Evolutionary conservation across 2,797 vertebrate species (phyloP), one percentile per base, ranked within the genome.

Genomic region (Typhlichthys subterraneus): DNA sequence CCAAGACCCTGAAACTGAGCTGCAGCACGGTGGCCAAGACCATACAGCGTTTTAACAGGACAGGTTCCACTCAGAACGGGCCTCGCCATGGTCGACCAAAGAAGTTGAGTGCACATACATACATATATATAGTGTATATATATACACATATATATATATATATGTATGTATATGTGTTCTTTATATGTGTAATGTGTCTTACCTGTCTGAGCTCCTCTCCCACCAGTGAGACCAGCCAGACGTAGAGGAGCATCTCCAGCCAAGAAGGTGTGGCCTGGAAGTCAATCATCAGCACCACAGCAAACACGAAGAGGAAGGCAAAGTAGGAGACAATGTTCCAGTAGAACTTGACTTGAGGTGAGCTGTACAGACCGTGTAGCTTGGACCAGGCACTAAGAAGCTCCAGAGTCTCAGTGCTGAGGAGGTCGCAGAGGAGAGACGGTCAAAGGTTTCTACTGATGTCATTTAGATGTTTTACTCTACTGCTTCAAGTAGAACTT

Each of bases 141-240:
- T 2, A 4, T 1, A 10, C 1, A 12, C 1, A 17, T 53, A 29
- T n/a, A 14, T 49, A 33, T 17, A 48, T 59, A 8, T 8, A 45
- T 56, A n/a, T 56, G 49, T 15, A 1, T 46, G 7, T 3, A 33
- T 48, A 33, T 23, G 45, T 52, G 2, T 50, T n/a, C n/a, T n/a
- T n/a, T n/a, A 50, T 51, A 1, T 23, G 17, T 48, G 13, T 9
- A 9, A 13, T 12, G 11, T 1, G 11, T 1, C 86, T 3, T 87
- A 98, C 98, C 96, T 99, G 97, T 59, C 97, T 91, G 53, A 81
- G 69, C 89, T 99, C 98, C 85, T 99, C 97, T 6, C 91, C 96
- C 85, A 97, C 94, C 81, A 99, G 86, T 1, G 96, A 94, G 65
- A 92, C 67, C 53, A 99, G 90, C 97, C 98, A 99, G 74, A 95